A percentile compares a stretch with the other conserved stretches of the same genome.
phyloP scores from a whole-genome alignment of 2,888 invertebrate genomes.

The Drosophila setosimentum region DNA sequence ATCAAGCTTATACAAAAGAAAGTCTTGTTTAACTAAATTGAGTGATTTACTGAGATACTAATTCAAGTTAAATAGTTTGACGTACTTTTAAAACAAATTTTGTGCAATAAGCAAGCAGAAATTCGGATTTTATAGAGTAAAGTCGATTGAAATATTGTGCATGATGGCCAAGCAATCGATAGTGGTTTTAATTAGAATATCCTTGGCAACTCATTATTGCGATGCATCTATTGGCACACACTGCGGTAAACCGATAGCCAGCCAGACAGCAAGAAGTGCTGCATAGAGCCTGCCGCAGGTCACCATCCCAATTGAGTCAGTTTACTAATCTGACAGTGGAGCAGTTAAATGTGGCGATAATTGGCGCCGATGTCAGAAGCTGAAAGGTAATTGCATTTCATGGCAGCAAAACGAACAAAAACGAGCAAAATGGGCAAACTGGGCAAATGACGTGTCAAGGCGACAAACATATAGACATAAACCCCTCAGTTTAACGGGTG shows the following conservation, averaged over 20 bases:
- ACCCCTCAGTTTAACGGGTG: conserved; percentile 23
- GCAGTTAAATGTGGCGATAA: conserved; percentile 57
- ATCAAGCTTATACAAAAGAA: too few relatives aligned
- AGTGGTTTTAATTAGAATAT: conserved; percentile 32
- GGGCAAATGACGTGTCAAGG: conserved; percentile 55
- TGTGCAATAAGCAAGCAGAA: not conserved
- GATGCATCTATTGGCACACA: conserved; percentile 5
- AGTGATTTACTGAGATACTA: not conserved
- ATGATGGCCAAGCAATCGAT: conserved; percentile 11
- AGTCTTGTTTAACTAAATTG: too few relatives aligned
- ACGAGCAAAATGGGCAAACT: conserved; percentile 32
- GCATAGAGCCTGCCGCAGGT: not conserved
- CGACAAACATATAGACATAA: conserved; percentile 6
- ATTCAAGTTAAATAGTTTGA: too few relatives aligned
- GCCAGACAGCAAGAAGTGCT: conserved; percentile 29
- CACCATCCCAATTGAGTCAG: not conserved
- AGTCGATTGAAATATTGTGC: conserved; percentile 1
- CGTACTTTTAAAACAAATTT: not conserved
- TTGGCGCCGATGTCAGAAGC: conserved; percentile 58
- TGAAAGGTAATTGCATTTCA: conserved; percentile 61
- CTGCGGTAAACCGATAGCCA: conserved; percentile 13
- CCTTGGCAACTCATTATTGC: conserved; percentile 19
- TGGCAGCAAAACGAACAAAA: conserved; percentile 43
- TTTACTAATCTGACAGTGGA: conserved; percentile 4
- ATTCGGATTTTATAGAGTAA: not conserved